These are phyloP conservation scores for Argya squamiceps DNA, from an alignment of 2,797 vertebrate genomes.

Conservation along the genomic window DNA sequence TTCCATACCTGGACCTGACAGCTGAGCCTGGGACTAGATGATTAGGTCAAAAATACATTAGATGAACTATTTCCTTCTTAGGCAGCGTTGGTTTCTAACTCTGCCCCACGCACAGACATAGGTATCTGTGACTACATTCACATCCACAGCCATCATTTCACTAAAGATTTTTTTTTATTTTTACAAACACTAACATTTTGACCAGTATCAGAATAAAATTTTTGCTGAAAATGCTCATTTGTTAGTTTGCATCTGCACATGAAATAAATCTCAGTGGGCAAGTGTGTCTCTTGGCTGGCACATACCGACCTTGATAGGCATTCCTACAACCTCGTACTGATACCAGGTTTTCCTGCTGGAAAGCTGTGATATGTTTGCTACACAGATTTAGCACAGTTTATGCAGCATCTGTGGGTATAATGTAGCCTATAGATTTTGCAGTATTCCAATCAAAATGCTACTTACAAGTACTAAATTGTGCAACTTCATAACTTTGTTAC, in stretches of 20 bases:
- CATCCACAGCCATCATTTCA: not conserved
- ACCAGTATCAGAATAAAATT: not conserved
- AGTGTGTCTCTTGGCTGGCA: not conserved
- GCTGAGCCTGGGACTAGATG: not conserved
- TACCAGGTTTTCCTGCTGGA: not conserved
- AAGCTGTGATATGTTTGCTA: not conserved
- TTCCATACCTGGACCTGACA: not conserved
- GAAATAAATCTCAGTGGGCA: not conserved
- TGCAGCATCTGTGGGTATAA: not conserved
- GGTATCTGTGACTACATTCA: not conserved
- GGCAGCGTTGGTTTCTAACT: not conserved
- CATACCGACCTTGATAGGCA: not conserved
- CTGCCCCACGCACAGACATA: not conserved
- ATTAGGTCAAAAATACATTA: not conserved
- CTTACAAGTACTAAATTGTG: not conserved
- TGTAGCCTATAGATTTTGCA: accelerated
- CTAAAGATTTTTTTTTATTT: not conserved
- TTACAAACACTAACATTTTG: not conserved
- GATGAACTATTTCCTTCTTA: not conserved
- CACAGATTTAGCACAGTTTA: not conserved
- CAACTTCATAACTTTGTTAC: not conserved
- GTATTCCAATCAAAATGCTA: not conserved
- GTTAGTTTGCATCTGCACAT: not conserved
- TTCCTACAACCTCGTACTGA: not conserved
- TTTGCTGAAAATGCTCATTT: not conserved